Percentiles rank a stretch among this genome's conserved stretches.
These are phyloP conservation scores for Craniophora ligustri DNA, from an alignment of 2,888 invertebrate genomes.

Conservation along the genomic window DNA sequence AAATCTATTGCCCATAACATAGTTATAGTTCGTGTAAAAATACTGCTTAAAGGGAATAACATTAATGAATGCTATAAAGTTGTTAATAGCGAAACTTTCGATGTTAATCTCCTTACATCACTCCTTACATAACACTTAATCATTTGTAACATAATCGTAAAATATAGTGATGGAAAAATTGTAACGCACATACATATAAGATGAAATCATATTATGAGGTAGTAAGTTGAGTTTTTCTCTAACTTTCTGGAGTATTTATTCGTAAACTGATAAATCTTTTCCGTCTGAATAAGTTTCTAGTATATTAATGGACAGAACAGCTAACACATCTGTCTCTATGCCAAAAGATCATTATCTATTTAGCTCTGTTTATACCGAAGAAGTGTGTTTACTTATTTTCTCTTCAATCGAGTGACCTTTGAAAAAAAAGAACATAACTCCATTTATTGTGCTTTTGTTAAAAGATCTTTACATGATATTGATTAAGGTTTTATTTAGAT, in stretches of 20 bases:
- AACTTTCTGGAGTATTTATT: too few relatives aligned
- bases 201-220: slow-evolving; percentile 27
- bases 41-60: slow-evolving; percentile 44
- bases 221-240: slow-evolving; percentile 27
- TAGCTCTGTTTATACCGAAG: slow-evolving; percentile 7
- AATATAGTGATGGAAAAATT: slow-evolving; percentile 40
- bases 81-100: slow-evolving; percentile 51
- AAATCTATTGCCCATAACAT: slow-evolving; percentile 48
- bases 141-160: slow-evolving; percentile 47
- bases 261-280: too few relatives aligned
- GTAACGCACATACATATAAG: slow-evolving; percentile 45
- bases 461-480: too few relatives aligned
- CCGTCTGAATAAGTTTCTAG: slow-evolving; percentile 20
- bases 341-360: slow-evolving; percentile 40
- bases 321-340: slow-evolving; percentile 25
- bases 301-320: slow-evolving; percentile 35
- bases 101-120: slow-evolving; percentile 47
- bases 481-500: too few relatives aligned
- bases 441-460: too few relatives aligned
- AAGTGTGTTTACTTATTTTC: slow-evolving; percentile 19
- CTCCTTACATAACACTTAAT: slow-evolving; percentile 40
- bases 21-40: slow-evolving; percentile 44
- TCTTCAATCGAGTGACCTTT: background rate
- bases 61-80: slow-evolving; percentile 45
- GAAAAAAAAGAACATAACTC: too few relatives aligned